Conservation (phyloP, 2,113 vertebrate species). For the Pitta sordida region DNA sequence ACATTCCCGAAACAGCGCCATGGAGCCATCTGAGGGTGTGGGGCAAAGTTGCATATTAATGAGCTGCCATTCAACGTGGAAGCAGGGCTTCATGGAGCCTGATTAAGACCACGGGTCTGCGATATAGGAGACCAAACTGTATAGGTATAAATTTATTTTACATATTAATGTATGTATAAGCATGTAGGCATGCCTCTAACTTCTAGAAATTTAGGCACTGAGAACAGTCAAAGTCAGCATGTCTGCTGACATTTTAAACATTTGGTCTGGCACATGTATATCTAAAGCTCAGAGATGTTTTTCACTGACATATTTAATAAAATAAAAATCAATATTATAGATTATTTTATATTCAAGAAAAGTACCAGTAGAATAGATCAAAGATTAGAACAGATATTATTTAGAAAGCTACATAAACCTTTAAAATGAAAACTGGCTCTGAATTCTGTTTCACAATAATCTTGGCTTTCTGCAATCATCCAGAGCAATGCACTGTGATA, state of each 20-base stretch:
- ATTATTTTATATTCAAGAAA: background rate
- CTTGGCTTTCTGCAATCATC: background rate
- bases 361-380: background rate
- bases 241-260: background rate
- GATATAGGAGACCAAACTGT: no score
- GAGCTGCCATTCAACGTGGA: no score
- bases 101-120: no score
- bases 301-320: background rate
- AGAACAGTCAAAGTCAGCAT: background rate
- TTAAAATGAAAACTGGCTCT: background rate
- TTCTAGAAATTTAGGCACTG: background rate
- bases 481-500: background rate
- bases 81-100: no score
- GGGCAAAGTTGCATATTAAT: no score
- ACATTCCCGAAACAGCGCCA: no score
- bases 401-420: background rate
- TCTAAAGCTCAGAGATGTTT: background rate
- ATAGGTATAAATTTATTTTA: background rate
- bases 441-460: background rate
- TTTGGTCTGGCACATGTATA: background rate
- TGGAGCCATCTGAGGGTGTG: no score
- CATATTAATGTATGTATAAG: background rate
- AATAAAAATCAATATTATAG: background rate
- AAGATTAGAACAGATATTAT: background rate
- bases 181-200: background rate